phyloP scores from a whole-genome alignment of 2,888 invertebrate genomes.

The Oligia latruncula region DNA sequence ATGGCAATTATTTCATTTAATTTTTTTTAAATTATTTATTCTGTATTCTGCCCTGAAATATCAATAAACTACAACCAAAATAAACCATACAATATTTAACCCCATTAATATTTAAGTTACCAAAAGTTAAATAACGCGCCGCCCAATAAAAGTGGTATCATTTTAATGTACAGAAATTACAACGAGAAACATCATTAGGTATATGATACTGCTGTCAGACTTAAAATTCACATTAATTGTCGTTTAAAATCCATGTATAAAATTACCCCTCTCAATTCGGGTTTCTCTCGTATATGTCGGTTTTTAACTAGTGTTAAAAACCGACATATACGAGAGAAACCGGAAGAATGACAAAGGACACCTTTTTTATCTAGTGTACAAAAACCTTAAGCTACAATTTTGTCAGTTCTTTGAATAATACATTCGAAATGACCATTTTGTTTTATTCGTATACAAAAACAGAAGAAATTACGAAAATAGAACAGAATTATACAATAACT shows the following conservation, averaged over 20 bases:
- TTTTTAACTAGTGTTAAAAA: too few relatives aligned
- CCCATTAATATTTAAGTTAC: not conserved
- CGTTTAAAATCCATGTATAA: not conserved
- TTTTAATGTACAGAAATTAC: not conserved
- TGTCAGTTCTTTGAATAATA: not conserved
- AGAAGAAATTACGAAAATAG: not conserved
- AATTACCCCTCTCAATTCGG: not conserved
- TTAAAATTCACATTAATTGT: not conserved
- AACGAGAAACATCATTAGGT: not conserved
- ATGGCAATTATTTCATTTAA: not conserved
- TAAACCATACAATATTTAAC: not conserved
- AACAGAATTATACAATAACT: too few relatives aligned
- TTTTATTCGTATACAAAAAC: not conserved
- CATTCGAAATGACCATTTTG: not conserved
- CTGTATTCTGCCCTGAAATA: too few relatives aligned
- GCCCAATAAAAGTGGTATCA: not conserved
- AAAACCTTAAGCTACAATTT: not conserved
- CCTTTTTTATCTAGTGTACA: not conserved
- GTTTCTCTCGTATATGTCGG: not conserved
- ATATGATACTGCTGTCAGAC: not conserved
- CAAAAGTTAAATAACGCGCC: not conserved
- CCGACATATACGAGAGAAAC: too few relatives aligned
- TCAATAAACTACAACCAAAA: not conserved
- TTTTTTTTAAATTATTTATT: too few relatives aligned
- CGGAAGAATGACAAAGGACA: not conserved